Conservation (phyloP, 2,888 invertebrate genomes). For the Strigamia crassipes region DNA sequence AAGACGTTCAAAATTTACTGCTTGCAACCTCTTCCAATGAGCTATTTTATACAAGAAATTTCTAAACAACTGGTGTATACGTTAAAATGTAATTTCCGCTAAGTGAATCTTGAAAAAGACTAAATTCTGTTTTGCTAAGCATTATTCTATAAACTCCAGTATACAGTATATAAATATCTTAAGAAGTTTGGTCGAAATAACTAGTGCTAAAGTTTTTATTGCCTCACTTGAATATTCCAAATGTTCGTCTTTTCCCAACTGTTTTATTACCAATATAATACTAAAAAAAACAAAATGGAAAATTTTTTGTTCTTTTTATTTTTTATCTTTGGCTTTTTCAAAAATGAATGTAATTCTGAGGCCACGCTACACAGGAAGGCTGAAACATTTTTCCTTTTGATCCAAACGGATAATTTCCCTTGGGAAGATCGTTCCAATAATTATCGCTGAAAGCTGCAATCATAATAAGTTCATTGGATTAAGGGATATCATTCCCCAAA, state of each 20-base stretch:
- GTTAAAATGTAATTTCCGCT: background rate
- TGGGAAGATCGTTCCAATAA: constrained; percentile 22
- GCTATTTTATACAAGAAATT: background rate
- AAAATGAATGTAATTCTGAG: constrained; percentile 4
- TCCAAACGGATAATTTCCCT: constrained; percentile 32
- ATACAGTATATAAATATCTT: background rate
- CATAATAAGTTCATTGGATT: constrained; percentile 34
- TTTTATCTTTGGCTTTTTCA: background rate
- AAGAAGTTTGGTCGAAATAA: background rate
- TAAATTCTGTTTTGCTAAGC: background rate
- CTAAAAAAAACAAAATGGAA: background rate
- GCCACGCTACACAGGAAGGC: background rate
- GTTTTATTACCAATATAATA: constrained; percentile 17
- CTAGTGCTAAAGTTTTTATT: constrained; percentile 10
- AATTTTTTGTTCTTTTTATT: background rate
- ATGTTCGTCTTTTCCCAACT: background rate
- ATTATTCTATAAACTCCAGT: background rate
- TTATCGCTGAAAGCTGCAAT: constrained; percentile 32
- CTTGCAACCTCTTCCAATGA: too few species aligned
- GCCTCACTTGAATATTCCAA: background rate
- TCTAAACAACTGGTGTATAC: background rate
- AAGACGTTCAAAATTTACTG: too few species aligned
- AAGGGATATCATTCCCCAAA: constrained; percentile 7
- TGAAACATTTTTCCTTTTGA: constrained; percentile 31
- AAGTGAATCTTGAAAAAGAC: background rate